Evolutionary conservation across 2,797 vertebrate species (phyloP).

Genomic region (Tadarida brasiliensis): DNA sequence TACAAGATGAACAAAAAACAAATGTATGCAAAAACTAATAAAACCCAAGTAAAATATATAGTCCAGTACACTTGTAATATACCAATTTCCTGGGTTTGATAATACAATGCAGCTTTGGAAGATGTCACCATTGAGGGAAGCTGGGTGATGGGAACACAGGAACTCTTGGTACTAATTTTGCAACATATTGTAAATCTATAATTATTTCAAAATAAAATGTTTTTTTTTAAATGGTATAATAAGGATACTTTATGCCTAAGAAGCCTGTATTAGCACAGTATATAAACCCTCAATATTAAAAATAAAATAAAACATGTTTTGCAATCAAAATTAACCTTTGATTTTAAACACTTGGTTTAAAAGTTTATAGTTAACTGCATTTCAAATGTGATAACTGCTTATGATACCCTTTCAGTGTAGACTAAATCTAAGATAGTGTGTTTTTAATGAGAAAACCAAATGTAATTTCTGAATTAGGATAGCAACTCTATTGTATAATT

Average conservation of each 20-base stretch:
- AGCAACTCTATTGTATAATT: background rate
- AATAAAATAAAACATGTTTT: background rate
- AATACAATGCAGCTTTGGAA: background rate
- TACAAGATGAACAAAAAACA: background rate
- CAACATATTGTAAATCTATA: background rate
- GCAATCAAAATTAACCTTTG: background rate
- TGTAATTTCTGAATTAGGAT: slow-evolving; percentile 26
- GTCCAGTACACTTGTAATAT: background rate
- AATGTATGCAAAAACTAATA: background rate
- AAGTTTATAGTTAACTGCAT: slow-evolving; percentile 30
- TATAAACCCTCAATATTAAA: background rate
- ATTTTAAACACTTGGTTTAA: slow-evolving; percentile 22
- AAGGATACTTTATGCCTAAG: background rate
- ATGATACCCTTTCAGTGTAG: slow-evolving; percentile 2
- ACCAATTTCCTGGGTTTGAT: background rate
- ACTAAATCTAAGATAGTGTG: background rate
- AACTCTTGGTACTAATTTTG: background rate
- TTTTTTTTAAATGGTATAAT: background rate
- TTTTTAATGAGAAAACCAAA: slow-evolving; percentile 25
- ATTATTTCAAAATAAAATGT: background rate
- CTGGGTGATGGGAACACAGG: background rate
- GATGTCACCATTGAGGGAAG: background rate
- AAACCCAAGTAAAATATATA: background rate
- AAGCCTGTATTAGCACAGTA: background rate
- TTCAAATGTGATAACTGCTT: slow-evolving; percentile 14